Evolutionary conservation across 2,797 vertebrate species (phyloP).

Genomic region (Numenius phaeopus): DNA sequence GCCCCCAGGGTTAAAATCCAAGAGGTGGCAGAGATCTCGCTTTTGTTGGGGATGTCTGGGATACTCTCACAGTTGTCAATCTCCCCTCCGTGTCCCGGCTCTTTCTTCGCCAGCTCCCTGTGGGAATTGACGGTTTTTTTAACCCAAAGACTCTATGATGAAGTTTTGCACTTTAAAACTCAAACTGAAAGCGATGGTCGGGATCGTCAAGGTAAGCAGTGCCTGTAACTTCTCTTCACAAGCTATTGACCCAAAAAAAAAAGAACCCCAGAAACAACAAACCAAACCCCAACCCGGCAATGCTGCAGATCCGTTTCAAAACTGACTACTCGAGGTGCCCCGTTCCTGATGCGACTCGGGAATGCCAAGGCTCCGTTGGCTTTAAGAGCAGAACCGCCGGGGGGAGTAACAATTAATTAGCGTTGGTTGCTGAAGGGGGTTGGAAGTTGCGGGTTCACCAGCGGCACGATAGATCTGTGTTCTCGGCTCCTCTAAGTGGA

Average conservation of each 20-base stretch:
- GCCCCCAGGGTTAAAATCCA: background rate
- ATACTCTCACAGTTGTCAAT: background rate
- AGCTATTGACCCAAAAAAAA: background rate
- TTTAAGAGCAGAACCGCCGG: background rate
- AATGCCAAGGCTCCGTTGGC: background rate
- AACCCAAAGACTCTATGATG: constrained; percentile 35
- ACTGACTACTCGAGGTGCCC: background rate
- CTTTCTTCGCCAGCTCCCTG: background rate
- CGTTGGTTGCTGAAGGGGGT: background rate
- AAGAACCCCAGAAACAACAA: background rate
- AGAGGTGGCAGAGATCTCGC: background rate
- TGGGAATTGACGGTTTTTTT: background rate
- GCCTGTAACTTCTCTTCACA: constrained; percentile 18
- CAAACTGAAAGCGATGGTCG: background rate
- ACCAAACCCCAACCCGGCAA: background rate
- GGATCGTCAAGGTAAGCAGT: background rate
- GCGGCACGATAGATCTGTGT: background rate
- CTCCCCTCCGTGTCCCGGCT: background rate
- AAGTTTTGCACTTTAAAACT: constrained; percentile 66
- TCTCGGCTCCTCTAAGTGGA: background rate
- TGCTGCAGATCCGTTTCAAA: background rate
- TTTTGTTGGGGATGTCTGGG: background rate
- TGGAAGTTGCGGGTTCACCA: background rate
- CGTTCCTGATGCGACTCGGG: background rate
- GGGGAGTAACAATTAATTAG: background rate